Evolutionary conservation across 2,888 invertebrate species (phyloP), one percentile per base, ranked within the genome.

Genomic region (Margaritifera margaritifera): DNA sequence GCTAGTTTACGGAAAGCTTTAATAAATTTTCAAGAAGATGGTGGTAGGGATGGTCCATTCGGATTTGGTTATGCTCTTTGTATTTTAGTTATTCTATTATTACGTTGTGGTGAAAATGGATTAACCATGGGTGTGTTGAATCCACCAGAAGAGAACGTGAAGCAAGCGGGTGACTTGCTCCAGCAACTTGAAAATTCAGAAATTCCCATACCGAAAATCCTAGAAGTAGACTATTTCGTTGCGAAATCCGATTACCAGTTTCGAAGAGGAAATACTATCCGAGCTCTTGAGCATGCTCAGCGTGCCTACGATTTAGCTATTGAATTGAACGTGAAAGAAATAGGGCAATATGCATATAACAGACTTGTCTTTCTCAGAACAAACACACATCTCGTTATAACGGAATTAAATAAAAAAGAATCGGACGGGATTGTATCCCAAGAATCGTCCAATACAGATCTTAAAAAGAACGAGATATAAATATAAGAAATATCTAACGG

Each of bases 11-110:
- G 72, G 57, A 62, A 70, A 25, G 68, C 76, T 22, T 73, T 79
- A 66, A 72, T 64, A 4, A 74, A 79, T 64, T 79, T 79, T 62
- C 71, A 76, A 57, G 50, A 60, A 56, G 79, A 79, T 66, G 74
- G 74, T 53, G 76, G 79, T 11, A 78, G 76, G 63, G 79, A 79
- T 63, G 77, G 79, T 11, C 77, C 77, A n/a, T 79, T 79, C 60
- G 77, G 79, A 4, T 76, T 76, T 54, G 79, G 76, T 1, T 79
- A 74, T 64, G 77, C 77, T 1, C 66, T 76, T 1, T 78, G 77
- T 66, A 60, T 74, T 27, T 64, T 79, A 19, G 68, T 68, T 0
- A 70, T 79, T 20, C 66, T 79, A 22, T 60, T 77, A 18, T 55
- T 78, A 22, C 67, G 73, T 19, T 79, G 79, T 64, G 75, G 76